Percentiles rank a stretch among this genome's conserved stretches.
phyloP scores from a whole-genome alignment of 2,797 vertebrate genomes.

The Natrix natrix region DNA sequence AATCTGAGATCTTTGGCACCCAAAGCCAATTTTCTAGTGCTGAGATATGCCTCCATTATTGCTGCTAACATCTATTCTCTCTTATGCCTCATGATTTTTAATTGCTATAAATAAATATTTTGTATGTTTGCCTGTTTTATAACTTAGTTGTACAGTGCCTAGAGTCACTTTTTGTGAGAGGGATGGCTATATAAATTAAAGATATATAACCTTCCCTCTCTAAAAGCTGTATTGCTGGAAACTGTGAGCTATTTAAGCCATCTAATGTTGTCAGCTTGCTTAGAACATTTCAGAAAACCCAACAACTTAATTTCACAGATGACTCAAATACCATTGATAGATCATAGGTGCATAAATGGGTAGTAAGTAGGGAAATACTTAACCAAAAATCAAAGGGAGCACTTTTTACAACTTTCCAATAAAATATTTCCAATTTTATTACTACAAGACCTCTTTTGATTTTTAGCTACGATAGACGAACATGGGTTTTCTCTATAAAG shows the following conservation, averaged over 20 bases:
- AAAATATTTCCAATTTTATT: background rate
- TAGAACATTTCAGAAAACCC: background rate
- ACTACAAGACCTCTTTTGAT: background rate
- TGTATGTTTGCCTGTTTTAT: background rate
- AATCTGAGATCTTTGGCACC: background rate
- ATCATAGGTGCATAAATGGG: background rate
- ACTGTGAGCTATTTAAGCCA: background rate
- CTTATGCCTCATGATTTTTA: background rate
- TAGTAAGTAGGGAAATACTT: background rate
- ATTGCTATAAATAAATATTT: background rate
- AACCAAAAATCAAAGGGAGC: background rate
- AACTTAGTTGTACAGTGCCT: background rate
- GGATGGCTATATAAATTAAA: background rate
- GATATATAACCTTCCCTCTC: background rate
- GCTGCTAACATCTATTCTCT: background rate
- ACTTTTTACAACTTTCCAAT: background rate
- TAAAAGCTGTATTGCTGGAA: background rate
- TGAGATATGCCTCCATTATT: background rate
- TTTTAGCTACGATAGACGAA: background rate
- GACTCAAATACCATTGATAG: background rate
- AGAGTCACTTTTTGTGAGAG: background rate
- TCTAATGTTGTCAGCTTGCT: background rate
- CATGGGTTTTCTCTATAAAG: background rate
- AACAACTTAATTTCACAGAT: background rate
- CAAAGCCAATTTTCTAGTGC: background rate